phyloP scores from a whole-genome alignment of 2,113 vertebrate species.

The Pelecanus crispus region DNA sequence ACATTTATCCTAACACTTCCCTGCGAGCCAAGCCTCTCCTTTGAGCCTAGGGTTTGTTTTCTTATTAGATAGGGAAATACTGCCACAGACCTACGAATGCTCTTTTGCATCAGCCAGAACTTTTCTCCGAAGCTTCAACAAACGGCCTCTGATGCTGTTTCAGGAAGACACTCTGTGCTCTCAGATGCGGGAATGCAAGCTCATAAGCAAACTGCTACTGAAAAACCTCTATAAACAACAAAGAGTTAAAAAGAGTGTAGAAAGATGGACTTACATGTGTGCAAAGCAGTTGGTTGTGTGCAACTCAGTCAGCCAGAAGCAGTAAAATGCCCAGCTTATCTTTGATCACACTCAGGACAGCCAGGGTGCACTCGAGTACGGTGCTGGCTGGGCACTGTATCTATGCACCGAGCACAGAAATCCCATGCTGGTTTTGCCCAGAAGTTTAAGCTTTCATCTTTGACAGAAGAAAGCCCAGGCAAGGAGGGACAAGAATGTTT shows the following conservation, averaged over 20 bases:
- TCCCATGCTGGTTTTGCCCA: neutral
- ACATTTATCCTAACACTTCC: neutral
- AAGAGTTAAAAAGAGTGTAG: neutral
- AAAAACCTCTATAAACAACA: neutral
- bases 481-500: neutral
- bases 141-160: neutral
- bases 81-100: neutral
- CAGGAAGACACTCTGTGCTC: neutral
- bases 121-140: neutral
- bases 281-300: neutral
- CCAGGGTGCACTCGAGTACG: rapidly evolving
- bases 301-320: neutral
- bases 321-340: neutral
- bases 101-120: neutral
- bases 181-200: neutral
- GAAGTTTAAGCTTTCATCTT: neutral
- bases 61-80: neutral
- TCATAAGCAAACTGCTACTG: neutral
- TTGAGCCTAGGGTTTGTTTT: neutral
- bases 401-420: neutral
- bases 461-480: neutral
- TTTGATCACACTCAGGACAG: neutral
- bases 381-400: neutral
- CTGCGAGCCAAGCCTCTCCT: neutral
- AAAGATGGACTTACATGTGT: neutral